Evolutionary conservation across 2,797 vertebrate species (phyloP).

Genomic region (Fundulus diaphanus): DNA sequence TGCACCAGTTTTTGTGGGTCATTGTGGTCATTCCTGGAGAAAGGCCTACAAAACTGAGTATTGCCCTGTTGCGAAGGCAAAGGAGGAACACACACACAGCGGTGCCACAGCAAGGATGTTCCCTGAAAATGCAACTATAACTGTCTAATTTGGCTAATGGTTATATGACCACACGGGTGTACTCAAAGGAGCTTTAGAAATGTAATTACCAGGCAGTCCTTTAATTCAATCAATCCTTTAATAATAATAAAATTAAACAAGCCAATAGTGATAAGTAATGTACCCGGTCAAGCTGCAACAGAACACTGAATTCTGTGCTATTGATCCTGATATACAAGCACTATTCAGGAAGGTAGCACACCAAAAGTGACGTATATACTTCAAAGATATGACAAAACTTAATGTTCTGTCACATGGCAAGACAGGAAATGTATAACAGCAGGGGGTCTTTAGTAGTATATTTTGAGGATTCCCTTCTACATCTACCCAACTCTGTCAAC

Average conservation of each 20-base stretch:
- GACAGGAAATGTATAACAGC: neutral
- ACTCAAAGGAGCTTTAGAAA: too few species aligned
- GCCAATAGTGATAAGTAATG: too few species aligned
- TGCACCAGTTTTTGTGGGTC: slow-evolving; percentile 57
- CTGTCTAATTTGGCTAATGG: too few species aligned
- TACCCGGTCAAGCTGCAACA: too few species aligned
- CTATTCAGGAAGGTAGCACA: too few species aligned
- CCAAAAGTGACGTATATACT: too few species aligned
- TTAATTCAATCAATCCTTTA: too few species aligned
- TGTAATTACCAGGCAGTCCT: too few species aligned
- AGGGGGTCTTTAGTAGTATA: neutral
- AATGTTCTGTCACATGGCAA: neutral
- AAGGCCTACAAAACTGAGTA: slow-evolving; percentile 59
- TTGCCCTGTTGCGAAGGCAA: slow-evolving; percentile 47
- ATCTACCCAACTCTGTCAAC: slow-evolving; percentile 28
- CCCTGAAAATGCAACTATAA: slow-evolving; percentile 62
- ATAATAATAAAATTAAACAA: too few species aligned
- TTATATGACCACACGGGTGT: too few species aligned
- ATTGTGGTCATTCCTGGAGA: slow-evolving; percentile 59
- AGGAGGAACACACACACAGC: slow-evolving; percentile 44
- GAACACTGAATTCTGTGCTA: too few species aligned
- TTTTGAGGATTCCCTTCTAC: neutral
- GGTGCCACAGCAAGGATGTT: slow-evolving; percentile 65
- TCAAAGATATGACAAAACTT: neutral
- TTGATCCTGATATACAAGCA: too few species aligned